Evolutionary conservation across 2,888 invertebrate species (phyloP).

Genomic region (Drosophila anomelani): DNA sequence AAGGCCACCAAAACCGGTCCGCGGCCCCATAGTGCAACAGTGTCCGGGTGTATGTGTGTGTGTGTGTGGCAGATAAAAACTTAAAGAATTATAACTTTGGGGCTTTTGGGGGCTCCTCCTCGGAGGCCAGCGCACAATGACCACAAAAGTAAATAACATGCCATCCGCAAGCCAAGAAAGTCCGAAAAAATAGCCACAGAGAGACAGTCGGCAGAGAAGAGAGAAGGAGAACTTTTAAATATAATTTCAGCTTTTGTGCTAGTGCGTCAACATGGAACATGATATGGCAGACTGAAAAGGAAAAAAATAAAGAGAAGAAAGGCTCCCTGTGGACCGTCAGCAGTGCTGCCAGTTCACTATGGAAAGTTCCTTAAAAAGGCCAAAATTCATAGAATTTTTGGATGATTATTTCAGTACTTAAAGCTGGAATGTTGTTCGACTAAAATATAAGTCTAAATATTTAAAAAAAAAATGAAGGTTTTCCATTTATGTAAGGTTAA

Average conservation of each 20-base stretch:
- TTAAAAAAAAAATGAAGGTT: not conserved
- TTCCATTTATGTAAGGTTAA: not conserved
- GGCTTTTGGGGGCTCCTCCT: slow-evolving; percentile 59
- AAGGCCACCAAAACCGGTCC: too few relatives aligned
- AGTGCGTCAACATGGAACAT: slow-evolving; percentile 78
- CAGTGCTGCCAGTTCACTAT: slow-evolving; percentile 1
- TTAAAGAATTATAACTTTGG: slow-evolving; percentile 79
- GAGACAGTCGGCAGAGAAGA: slow-evolving; percentile 3
- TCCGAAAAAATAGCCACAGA: slow-evolving; percentile 17
- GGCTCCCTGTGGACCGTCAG: slow-evolving; percentile 53
- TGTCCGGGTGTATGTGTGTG: not conserved
- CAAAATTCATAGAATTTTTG: not conserved
- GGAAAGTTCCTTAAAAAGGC: not conserved
- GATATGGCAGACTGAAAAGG: slow-evolving; percentile 64
- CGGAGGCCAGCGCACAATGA: slow-evolving; percentile 66
- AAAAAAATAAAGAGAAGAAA: slow-evolving; percentile 32
- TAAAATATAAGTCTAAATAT: not conserved
- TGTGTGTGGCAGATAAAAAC: slow-evolving; percentile 67
- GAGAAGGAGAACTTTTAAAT: slow-evolving; percentile 64
- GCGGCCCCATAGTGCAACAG: too few relatives aligned
- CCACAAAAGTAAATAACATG: slow-evolving; percentile 77
- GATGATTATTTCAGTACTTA: too few relatives aligned
- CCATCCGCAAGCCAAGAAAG: slow-evolving; percentile 38
- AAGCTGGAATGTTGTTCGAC: too few relatives aligned
- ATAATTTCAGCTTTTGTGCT: slow-evolving; percentile 78